These are phyloP conservation scores for Colletes gigas DNA, from an alignment of 1,140 invertebrate species.

Conservation along the genomic window DNA sequence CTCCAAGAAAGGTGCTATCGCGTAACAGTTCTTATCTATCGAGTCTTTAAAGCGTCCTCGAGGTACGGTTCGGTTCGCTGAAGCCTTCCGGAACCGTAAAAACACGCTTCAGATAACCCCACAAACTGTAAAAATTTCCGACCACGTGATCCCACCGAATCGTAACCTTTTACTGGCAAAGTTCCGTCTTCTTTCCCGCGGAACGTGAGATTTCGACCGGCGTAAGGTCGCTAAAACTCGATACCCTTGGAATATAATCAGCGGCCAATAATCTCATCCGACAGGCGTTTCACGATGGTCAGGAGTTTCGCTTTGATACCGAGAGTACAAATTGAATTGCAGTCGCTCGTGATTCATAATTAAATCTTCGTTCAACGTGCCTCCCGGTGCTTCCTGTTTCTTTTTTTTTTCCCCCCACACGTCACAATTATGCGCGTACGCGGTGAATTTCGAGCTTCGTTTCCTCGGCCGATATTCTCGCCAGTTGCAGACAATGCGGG, in stretches of 20 bases:
- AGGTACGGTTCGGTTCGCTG: too few relatives aligned
- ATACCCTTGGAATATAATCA: slow-evolving; percentile 16
- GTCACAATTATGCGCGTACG: slow-evolving; percentile 1
- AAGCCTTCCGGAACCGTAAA: not conserved
- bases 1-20: not conserved
- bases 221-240: not conserved
- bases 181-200: too few relatives aligned
- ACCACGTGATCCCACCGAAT: not conserved
- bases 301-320: slow-evolving; percentile 20
- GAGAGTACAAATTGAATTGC: not conserved
- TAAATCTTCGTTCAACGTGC: slow-evolving; percentile 7
- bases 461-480: too few relatives aligned
- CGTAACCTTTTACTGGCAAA: not conserved
- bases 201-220: not conserved
- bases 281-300: not conserved
- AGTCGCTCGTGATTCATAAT: slow-evolving; percentile 1
- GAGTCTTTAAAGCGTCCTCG: not conserved
- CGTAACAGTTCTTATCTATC: not conserved
- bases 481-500: too few relatives aligned
- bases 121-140: not conserved
- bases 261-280: slow-evolving; percentile 18
- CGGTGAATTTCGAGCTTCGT: not conserved
- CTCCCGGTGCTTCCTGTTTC: not conserved
- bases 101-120: not conserved
- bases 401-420: not conserved